Percentiles rank a stretch among this genome's conserved stretches.
Evolutionary conservation across 2,113 vertebrate genomes (phyloP).

Genomic region (Synchiropus splendidus): DNA sequence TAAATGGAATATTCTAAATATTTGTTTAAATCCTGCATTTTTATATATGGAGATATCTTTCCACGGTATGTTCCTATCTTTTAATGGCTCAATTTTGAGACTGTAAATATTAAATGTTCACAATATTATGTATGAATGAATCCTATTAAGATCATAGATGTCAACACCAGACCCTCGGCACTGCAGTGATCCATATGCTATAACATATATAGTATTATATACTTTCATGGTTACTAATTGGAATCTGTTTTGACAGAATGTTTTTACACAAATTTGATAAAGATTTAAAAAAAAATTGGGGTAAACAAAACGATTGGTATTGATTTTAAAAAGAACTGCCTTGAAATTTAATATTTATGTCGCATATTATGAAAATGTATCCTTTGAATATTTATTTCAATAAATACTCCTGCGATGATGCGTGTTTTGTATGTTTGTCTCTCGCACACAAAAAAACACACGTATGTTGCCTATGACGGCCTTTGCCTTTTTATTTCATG

Average conservation of each 20-base stretch:
- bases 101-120: constrained; percentile 91
- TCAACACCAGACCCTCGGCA: constrained; percentile 71
- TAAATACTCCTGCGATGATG: constrained; percentile 63
- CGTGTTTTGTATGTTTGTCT: constrained; percentile 14
- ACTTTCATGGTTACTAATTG: constrained; percentile 28
- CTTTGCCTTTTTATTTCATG: neutral
- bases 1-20: constrained; percentile 62
- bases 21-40: constrained; percentile 67
- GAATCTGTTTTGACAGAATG: constrained; percentile 24
- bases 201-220: constrained; percentile 48
- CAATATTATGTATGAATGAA: constrained; percentile 66
- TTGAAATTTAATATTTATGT: constrained; percentile 63
- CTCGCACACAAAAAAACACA: neutral
- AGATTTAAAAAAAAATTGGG: constrained; percentile 26
- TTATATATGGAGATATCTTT: constrained; percentile 69
- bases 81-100: constrained; percentile 74
- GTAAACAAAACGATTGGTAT: constrained; percentile 22
- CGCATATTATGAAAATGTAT: constrained; percentile 55
- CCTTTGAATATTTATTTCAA: constrained; percentile 67
- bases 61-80: constrained; percentile 63
- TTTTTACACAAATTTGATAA: constrained; percentile 31
- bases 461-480: neutral
- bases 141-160: constrained; percentile 67
- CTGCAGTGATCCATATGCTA: constrained; percentile 42
- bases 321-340: constrained; percentile 37